phyloP scores from a whole-genome alignment of 2,113 vertebrate species.

The Stegastes partitus region DNA sequence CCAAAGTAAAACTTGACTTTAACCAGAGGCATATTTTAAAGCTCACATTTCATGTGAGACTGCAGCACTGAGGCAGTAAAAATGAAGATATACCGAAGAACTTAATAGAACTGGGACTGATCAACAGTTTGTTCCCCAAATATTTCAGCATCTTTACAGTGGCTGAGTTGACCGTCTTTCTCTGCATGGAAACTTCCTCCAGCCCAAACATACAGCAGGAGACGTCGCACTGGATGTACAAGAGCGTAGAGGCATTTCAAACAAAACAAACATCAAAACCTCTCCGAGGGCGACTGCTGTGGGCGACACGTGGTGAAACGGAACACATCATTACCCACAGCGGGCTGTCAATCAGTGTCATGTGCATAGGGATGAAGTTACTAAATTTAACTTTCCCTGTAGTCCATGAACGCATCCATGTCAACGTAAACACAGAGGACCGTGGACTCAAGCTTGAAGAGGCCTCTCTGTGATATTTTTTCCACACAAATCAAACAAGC shows the following conservation, averaged over 20 bases:
- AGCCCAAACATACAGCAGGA: constrained; percentile 44
- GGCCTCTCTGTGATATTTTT: neutral
- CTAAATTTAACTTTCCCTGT: constrained; percentile 70
- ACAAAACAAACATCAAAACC: constrained; percentile 71
- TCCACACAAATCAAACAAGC: constrained; percentile 1
- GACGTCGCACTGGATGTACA: constrained; percentile 35
- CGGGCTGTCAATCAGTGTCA: constrained; percentile 73
- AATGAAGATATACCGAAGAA: neutral
- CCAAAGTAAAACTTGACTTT: too few relatives aligned
- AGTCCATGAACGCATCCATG: constrained; percentile 34
- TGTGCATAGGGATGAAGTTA: constrained; percentile 44
- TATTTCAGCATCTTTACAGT: neutral
- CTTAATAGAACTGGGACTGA: neutral
- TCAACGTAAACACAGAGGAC: constrained; percentile 31
- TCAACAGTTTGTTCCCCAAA: neutral
- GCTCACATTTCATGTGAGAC: neutral
- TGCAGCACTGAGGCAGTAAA: neutral
- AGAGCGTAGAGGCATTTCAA: constrained; percentile 62
- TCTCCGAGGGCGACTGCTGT: constrained; percentile 67
- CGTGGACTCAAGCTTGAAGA: constrained; percentile 11
- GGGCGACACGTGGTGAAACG: constrained; percentile 60
- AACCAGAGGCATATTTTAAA: neutral
- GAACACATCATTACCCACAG: constrained; percentile 71
- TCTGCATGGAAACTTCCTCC: constrained; percentile 32
- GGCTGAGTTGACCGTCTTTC: constrained; percentile 17